Percentiles rank a stretch among this genome's conserved stretches.
Evolutionary conservation across 1,140 invertebrate genomes (phyloP).

Genomic region (Macrosteles quadrilineatus): DNA sequence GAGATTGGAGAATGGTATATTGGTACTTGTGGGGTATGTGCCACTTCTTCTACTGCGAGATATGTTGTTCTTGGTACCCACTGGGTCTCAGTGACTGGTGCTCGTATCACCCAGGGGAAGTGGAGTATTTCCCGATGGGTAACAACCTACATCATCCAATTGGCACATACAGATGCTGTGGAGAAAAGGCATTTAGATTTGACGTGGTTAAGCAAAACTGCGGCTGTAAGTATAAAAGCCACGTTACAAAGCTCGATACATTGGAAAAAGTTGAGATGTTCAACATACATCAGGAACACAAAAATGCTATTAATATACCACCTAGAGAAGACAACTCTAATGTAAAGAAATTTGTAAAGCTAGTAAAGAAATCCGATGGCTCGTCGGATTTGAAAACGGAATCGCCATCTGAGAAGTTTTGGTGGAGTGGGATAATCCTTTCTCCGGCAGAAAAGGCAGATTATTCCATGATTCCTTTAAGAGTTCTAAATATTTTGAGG

Average conservation of each 20-base stretch:
- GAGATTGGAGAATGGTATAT: background rate
- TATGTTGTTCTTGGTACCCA: background rate
- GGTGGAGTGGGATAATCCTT: background rate
- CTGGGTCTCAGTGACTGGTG: slow-evolving; percentile 1
- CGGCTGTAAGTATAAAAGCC: background rate
- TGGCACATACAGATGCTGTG: slow-evolving; percentile 1
- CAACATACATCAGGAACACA: background rate
- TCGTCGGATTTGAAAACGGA: background rate
- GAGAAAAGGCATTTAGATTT: background rate
- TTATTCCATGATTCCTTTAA: background rate
- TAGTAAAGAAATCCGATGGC: background rate
- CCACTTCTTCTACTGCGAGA: background rate
- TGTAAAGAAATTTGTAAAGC: background rate
- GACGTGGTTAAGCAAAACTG: background rate
- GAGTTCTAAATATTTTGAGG: background rate
- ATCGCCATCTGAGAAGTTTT: background rate
- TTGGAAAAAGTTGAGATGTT: background rate
- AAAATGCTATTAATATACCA: background rate
- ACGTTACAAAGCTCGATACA: background rate
- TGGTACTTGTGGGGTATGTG: slow-evolving; percentile 17
- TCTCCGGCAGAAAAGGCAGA: background rate
- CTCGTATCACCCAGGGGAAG: background rate
- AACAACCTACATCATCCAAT: background rate
- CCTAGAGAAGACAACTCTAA: background rate
- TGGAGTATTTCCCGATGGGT: slow-evolving; percentile 12